Conservation (phyloP, 2,888 invertebrate genomes). For the Lucinisca nassula region DNA sequence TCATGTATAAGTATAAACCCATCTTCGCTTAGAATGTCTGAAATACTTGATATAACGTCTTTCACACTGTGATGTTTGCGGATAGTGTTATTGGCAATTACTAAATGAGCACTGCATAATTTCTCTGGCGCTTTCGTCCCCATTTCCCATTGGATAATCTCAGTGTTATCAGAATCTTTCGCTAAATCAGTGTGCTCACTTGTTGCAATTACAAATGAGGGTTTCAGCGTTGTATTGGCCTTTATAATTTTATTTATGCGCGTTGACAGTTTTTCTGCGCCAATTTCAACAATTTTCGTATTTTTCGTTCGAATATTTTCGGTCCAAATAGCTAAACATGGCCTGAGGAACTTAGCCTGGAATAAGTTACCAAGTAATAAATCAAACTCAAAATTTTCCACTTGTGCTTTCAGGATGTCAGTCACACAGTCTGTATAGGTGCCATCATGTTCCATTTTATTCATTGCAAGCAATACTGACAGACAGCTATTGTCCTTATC, state of each 20-base stretch:
- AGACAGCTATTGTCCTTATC: not conserved
- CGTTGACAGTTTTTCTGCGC: not conserved
- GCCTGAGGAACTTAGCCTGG: not conserved
- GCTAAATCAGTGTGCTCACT: not conserved
- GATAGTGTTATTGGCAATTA: not conserved
- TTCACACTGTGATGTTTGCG: not conserved
- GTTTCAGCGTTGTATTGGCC: not conserved
- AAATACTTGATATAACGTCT: constrained; percentile 68
- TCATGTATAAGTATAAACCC: constrained; percentile 88
- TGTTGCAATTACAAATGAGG: not conserved
- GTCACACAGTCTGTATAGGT: not conserved
- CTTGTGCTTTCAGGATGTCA: not conserved
- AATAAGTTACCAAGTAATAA: not conserved
- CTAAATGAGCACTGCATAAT: not conserved
- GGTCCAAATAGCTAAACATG: not conserved
- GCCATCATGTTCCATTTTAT: not conserved
- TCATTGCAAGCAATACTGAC: not conserved
- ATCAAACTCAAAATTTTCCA: not conserved
- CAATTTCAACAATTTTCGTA: not conserved
- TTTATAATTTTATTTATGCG: not conserved
- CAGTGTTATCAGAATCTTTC: not conserved
- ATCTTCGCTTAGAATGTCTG: constrained; percentile 90
- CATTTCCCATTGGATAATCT: not conserved
- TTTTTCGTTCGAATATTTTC: not conserved
- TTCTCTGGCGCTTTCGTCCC: not conserved